A percentile compares a stretch with the other conserved stretches of the same genome.
Conservation (phyloP, 1,140 invertebrate genomes). For the Adoxophyes honmai region DNA sequence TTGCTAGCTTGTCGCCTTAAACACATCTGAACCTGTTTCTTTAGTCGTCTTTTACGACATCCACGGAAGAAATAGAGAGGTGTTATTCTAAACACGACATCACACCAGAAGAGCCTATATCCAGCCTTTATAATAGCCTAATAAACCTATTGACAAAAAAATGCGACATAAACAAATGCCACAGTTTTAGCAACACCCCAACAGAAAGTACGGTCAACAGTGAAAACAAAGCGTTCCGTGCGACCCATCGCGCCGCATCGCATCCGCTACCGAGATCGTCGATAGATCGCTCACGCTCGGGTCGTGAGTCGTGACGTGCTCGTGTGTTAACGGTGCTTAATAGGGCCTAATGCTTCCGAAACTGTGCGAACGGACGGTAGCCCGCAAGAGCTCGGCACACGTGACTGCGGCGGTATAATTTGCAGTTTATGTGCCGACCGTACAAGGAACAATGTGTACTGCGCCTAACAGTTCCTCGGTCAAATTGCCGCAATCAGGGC, state of each 20-base stretch:
- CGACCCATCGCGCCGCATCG: slow-evolving; percentile 25
- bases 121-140: no score
- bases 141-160: no score
- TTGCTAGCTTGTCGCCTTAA: no score
- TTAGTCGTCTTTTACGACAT: no score
- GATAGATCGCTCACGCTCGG: slow-evolving; percentile 66
- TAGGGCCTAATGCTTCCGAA: slow-evolving; percentile 76
- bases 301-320: slow-evolving; percentile 68
- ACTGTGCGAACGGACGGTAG: slow-evolving; percentile 75
- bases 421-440: slow-evolving; percentile 44
- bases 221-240: slow-evolving; percentile 28
- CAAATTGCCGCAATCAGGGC: slow-evolving; percentile 33
- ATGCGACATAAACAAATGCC: no score
- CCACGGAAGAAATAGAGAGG: no score
- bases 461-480: slow-evolving; percentile 42
- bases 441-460: slow-evolving; percentile 52
- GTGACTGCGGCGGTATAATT: slow-evolving; percentile 59
- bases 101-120: no score
- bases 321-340: slow-evolving; percentile 74
- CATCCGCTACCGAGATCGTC: slow-evolving; percentile 60
- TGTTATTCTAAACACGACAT: no score
- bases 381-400: slow-evolving; percentile 48
- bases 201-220: slow-evolving; percentile 19
- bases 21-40: no score
- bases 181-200: no score